A percentile compares a stretch with the other conserved stretches of the same genome.
These are phyloP conservation scores for Herpetotheres cachinnans DNA, from an alignment of 2,113 vertebrate genomes.

Conservation along the genomic window DNA sequence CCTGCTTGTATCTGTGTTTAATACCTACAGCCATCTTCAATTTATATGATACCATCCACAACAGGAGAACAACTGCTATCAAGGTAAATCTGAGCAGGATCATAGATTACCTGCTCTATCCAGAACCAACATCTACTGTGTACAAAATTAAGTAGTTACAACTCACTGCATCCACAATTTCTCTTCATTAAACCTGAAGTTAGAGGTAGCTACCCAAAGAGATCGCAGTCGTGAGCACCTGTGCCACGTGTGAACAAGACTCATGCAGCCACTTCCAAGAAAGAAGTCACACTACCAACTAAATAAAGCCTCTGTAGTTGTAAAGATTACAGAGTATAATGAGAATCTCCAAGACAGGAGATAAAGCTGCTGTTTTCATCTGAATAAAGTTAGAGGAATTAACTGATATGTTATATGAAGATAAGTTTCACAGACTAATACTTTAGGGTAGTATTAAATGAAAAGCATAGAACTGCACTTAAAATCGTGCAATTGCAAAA, in stretches of 20 bases:
- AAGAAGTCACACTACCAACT: background rate
- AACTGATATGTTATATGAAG: rapidly evolving
- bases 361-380: background rate
- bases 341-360: background rate
- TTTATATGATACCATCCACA: background rate
- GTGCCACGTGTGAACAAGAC: background rate
- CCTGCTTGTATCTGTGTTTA: background rate
- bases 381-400: background rate
- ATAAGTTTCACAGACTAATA: background rate
- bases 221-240: background rate
- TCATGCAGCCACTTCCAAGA: background rate
- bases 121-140: background rate
- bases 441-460: background rate
- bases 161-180: background rate
- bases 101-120: background rate
- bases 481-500: background rate
- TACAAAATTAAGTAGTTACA: background rate
- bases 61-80: background rate
- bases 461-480: background rate
- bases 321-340: background rate
- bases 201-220: background rate
- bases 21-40: background rate
- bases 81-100: background rate
- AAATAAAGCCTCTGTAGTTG: background rate
- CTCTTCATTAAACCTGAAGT: background rate